phyloP scores from a whole-genome alignment of 2,888 invertebrate genomes.

The Dasysyrphus albostriatus region DNA sequence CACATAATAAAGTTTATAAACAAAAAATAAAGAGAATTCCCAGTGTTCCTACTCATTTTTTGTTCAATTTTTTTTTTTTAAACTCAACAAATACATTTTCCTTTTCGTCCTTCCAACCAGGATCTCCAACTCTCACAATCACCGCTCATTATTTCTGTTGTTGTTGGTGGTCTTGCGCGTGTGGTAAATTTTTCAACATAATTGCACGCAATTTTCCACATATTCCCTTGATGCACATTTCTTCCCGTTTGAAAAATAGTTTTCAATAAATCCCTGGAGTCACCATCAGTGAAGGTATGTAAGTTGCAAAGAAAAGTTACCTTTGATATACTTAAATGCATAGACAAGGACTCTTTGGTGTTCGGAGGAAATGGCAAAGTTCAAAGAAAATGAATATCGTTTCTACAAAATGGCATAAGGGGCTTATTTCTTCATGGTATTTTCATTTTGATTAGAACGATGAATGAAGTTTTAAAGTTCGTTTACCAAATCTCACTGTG shows the following conservation, averaged over 20 bases:
- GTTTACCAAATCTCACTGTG: not conserved
- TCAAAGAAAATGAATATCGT: not conserved
- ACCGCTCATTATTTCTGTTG: slow-evolving; percentile 39
- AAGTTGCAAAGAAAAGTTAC: not conserved
- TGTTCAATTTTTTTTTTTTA: not conserved
- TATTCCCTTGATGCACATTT: slow-evolving; percentile 59
- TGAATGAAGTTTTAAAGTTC: not conserved
- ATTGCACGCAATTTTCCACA: slow-evolving; percentile 74
- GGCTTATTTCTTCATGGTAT: not conserved
- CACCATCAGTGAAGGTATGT: not conserved
- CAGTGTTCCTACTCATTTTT: slow-evolving; percentile 44
- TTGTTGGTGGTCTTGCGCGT: slow-evolving; percentile 2
- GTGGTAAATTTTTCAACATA: slow-evolving; percentile 65
- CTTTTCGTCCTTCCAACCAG: not conserved
- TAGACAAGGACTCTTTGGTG: not conserved
- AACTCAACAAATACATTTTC: not conserved
- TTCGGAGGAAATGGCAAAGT: not conserved
- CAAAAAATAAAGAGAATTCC: slow-evolving; percentile 42
- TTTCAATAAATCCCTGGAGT: slow-evolving; percentile 59
- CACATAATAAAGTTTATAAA: not conserved
- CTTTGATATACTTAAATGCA: not conserved
- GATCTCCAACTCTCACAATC: not conserved
- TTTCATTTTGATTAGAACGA: not conserved
- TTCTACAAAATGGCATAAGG: not conserved
- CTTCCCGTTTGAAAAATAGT: slow-evolving; percentile 66